phyloP scores from a whole-genome alignment of 2,888 invertebrate species.

The Cactoblastis cactorum region DNA sequence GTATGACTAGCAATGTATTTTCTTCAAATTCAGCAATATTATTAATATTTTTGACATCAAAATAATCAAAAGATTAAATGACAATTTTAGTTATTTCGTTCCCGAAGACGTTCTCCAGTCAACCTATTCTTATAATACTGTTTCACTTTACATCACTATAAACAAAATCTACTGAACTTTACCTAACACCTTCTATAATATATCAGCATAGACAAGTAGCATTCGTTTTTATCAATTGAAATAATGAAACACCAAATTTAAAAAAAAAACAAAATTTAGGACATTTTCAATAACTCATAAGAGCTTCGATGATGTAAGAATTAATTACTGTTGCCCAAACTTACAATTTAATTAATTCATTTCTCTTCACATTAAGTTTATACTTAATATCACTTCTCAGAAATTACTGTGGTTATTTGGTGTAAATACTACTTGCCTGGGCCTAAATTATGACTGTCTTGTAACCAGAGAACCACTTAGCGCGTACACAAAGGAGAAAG shows the following conservation, averaged over 20 bases:
- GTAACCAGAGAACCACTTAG: constrained; percentile 4
- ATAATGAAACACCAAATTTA: too few species aligned
- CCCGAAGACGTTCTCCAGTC: constrained; percentile 32
- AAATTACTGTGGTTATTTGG: too few species aligned
- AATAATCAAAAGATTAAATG: not conserved
- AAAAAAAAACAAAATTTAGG: not conserved
- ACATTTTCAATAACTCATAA: not conserved
- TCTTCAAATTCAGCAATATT: too few species aligned
- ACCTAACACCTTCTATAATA: constrained; percentile 5
- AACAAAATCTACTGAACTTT: constrained; percentile 38
- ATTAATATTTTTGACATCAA: too few species aligned
- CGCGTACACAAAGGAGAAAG: constrained; percentile 9
- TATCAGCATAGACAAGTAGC: not conserved
- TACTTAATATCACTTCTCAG: too few species aligned
- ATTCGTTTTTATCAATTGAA: not conserved
- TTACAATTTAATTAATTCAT: too few species aligned
- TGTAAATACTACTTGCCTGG: too few species aligned
- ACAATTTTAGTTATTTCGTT: not conserved
- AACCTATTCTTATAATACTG: constrained; percentile 57
- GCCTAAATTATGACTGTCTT: constrained; percentile 1
- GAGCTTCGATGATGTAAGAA: too few species aligned
- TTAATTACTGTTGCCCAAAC: too few species aligned
- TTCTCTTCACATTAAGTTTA: too few species aligned
- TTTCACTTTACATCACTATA: constrained; percentile 44
- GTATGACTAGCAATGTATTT: not conserved